These are phyloP conservation scores for Agrilus biguttatus DNA, from an alignment of 2,888 invertebrate genomes.

Conservation along the genomic window DNA sequence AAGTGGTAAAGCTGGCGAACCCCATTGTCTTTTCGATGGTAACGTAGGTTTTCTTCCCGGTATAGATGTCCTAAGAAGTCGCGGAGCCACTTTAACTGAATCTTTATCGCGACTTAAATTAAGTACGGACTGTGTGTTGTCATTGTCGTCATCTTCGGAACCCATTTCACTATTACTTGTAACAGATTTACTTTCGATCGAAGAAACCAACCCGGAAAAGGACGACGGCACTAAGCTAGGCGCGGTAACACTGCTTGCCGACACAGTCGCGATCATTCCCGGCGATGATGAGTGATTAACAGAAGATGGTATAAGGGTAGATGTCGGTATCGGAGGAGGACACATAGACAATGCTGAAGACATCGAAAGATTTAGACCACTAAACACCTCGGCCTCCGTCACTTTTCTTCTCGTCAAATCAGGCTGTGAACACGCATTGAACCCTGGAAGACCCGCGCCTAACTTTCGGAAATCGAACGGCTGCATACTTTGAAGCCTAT, in stretches of 20 bases:
- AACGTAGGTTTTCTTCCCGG: conserved; percentile 51
- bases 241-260: conserved; percentile 31
- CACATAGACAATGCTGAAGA: conserved; percentile 46
- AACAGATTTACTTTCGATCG: conserved; percentile 37
- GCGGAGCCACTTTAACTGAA: conserved; percentile 31
- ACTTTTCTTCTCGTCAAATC: conserved; percentile 33
- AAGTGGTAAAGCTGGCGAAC: conserved; percentile 58
- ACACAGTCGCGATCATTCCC: conserved; percentile 41
- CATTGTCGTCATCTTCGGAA: conserved; percentile 43
- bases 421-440: conserved; percentile 32
- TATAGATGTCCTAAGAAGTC: conserved; percentile 24
- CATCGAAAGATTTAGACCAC: conserved; percentile 46
- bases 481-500: conserved; percentile 87
- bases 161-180: conserved; percentile 32
- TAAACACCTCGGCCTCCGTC: conserved; percentile 33
- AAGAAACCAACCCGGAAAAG: conserved; percentile 43
- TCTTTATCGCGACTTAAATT: conserved; percentile 46
- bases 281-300: conserved; percentile 46
- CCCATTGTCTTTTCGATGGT: conserved; percentile 69
- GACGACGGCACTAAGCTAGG: conserved; percentile 49
- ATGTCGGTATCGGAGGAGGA: conserved; percentile 43
- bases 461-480: conserved; percentile 84
- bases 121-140: conserved; percentile 44
- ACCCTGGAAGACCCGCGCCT: conserved; percentile 45
- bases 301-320: conserved; percentile 26